Evolutionary conservation across 1,140 invertebrate species (phyloP).

Genomic region (Cydia strobilella): DNA sequence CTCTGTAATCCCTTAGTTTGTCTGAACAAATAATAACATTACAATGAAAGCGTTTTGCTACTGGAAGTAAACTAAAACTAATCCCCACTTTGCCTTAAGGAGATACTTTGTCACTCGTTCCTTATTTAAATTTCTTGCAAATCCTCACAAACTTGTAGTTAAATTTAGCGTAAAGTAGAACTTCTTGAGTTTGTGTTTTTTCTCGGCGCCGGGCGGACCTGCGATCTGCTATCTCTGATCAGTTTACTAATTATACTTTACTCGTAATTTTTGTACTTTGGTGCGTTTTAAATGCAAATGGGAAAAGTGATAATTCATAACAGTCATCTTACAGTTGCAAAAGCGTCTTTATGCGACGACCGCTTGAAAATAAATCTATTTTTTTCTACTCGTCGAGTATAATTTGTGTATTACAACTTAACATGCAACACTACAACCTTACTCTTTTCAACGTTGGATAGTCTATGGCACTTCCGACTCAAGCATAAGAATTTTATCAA

Average conservation of each 20-base stretch:
- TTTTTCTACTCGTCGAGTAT: too few species aligned
- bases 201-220: background rate
- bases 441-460: too few species aligned
- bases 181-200: background rate
- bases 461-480: too few species aligned
- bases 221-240: background rate
- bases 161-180: slow-evolving; percentile 26
- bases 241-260: background rate
- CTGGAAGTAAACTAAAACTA: background rate
- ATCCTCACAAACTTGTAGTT: slow-evolving; percentile 33
- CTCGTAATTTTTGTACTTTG: background rate
- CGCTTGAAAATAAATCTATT: too few species aligned
- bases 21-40: background rate
- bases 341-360: too few species aligned
- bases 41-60: background rate
- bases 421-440: too few species aligned
- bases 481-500: too few species aligned
- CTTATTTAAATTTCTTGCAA: slow-evolving; percentile 46
- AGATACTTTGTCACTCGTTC: slow-evolving; percentile 39
- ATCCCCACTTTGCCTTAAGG: slow-evolving; percentile 33
- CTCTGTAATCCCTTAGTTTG: background rate
- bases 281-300: too few species aligned
- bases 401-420: too few species aligned
- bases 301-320: too few species aligned
- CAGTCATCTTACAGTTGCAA: too few species aligned